Evolutionary conservation across 2,113 vertebrate species (phyloP).

Genomic region (Prunella himalayana): DNA sequence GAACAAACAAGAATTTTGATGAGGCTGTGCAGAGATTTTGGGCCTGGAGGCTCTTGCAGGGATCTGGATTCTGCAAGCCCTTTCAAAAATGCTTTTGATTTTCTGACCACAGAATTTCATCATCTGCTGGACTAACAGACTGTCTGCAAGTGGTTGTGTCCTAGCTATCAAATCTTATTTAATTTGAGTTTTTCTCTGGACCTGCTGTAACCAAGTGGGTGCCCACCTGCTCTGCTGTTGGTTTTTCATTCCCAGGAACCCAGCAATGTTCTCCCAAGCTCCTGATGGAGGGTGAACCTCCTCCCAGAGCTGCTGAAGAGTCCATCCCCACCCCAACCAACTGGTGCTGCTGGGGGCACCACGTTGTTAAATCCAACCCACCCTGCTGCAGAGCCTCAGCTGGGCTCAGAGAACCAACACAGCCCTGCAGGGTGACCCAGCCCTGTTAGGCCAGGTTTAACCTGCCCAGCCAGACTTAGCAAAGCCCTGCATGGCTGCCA

Average conservation of each 20-base stretch:
- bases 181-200: not conserved
- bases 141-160: not conserved
- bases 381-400: too few species aligned
- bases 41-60: not conserved
- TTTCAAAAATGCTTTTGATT: not conserved
- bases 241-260: not conserved
- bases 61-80: not conserved
- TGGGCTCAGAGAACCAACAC: not conserved
- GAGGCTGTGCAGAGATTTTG: not conserved
- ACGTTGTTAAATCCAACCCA: not conserved
- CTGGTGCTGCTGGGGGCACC: not conserved
- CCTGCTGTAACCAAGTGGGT: not conserved
- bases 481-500: not conserved
- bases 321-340: rapidly evolving
- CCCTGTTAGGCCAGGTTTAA: not conserved
- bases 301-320: not conserved
- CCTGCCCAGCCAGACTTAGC: not conserved
- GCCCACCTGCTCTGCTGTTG: not conserved
- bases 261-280: not conserved
- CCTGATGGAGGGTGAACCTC: not conserved
- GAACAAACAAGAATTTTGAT: not conserved
- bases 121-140: not conserved
- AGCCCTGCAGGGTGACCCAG: too few species aligned
- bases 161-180: not conserved
- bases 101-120: not conserved